A percentile compares a stretch with the other conserved stretches of the same genome.
Evolutionary conservation across 2,888 invertebrate species (phyloP).

Genomic region (Galerucella pusilla): DNA sequence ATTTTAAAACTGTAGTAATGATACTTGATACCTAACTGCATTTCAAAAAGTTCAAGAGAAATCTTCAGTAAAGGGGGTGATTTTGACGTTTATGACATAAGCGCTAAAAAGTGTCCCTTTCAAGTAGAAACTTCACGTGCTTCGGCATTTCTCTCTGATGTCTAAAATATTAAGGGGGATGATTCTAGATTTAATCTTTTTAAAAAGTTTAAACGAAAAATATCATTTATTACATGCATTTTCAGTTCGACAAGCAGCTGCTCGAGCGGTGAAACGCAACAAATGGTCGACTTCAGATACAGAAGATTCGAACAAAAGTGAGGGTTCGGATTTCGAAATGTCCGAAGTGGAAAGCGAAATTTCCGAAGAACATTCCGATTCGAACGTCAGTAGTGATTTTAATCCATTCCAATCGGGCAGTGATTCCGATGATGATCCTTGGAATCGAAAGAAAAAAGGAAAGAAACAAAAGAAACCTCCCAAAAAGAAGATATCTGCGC

Average conservation of each 20-base stretch:
- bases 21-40: too few relatives aligned
- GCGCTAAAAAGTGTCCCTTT: too few relatives aligned
- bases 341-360: constrained; percentile 67
- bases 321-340: constrained; percentile 70
- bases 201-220: too few relatives aligned
- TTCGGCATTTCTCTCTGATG: too few relatives aligned
- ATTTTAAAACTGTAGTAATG: not conserved
- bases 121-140: too few relatives aligned
- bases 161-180: too few relatives aligned
- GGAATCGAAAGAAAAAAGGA: constrained; percentile 61
- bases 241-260: constrained; percentile 70
- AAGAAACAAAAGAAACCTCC: constrained; percentile 60
- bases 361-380: constrained; percentile 68
- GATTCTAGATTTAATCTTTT: too few relatives aligned
- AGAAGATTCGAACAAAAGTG: constrained; percentile 68
- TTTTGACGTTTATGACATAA: too few relatives aligned
- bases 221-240: not conserved
- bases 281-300: constrained; percentile 75
- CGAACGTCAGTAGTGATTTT: constrained; percentile 82
- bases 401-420: constrained; percentile 90
- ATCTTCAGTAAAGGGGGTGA: too few relatives aligned
- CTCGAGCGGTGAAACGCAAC: constrained; percentile 70
- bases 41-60: too few relatives aligned
- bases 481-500: constrained; percentile 68
- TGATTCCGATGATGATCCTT: constrained; percentile 81